Conservation (phyloP, 2,797 vertebrate genomes). For the Fistularia tabacaria region DNA sequence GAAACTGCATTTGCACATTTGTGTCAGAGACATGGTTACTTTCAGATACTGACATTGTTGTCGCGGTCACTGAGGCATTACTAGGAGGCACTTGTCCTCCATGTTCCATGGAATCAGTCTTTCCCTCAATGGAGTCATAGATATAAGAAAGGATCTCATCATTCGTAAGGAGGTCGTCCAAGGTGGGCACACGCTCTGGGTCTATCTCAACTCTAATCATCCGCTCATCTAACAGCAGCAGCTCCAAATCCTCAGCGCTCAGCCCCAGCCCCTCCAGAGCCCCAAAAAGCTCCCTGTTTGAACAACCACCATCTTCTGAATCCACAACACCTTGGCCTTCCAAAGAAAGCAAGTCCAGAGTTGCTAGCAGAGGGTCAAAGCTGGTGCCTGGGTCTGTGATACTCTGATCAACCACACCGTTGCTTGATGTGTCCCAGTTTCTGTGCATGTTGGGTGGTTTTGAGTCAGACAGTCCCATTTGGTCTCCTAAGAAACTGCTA, state of each 20-base stretch:
- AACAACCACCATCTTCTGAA: slow-evolving; percentile 61
- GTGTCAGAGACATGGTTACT: slow-evolving; percentile 16
- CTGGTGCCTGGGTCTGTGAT: slow-evolving; percentile 35
- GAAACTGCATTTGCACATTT: slow-evolving; percentile 46
- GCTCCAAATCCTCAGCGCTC: slow-evolving; percentile 76
- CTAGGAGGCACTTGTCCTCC: slow-evolving; percentile 24
- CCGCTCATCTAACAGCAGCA: slow-evolving; percentile 78
- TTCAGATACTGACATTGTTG: slow-evolving; percentile 18
- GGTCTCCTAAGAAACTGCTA: slow-evolving; percentile 58
- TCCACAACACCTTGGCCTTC: slow-evolving; percentile 50
- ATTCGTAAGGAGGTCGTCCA: slow-evolving; percentile 69
- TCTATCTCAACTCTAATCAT: slow-evolving; percentile 78
- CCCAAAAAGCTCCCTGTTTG: slow-evolving; percentile 75
- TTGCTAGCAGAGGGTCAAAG: slow-evolving; percentile 75
- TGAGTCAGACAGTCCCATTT: slow-evolving; percentile 41
- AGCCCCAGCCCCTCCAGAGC: slow-evolving; percentile 76
- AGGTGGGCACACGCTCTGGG: slow-evolving; percentile 50
- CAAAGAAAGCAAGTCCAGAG: slow-evolving; percentile 74
- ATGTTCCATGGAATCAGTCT: slow-evolving; percentile 13
- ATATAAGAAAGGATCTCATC: slow-evolving; percentile 74
- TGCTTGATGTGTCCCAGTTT: slow-evolving; percentile 13
- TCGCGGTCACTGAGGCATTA: slow-evolving; percentile 3
- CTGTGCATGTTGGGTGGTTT: slow-evolving; percentile 34
- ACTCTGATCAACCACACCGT: background rate
- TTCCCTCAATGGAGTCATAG: slow-evolving; percentile 65